Conservation (phyloP, 2,888 invertebrate species). For the Tachina lurida region DNA sequence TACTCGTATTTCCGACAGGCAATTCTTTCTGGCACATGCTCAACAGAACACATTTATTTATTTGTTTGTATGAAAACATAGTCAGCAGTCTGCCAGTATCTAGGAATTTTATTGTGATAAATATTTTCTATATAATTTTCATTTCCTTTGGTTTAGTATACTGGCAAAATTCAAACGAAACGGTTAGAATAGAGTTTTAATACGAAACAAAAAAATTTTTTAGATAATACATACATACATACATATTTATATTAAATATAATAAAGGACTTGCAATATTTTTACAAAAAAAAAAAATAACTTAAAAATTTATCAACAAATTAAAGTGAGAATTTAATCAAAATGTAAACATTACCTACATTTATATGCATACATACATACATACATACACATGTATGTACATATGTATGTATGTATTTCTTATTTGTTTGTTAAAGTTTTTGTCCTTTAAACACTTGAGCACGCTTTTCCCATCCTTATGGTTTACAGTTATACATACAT, state of each 20-base stretch:
- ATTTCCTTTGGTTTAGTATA: constrained; percentile 65
- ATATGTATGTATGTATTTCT: too few relatives aligned
- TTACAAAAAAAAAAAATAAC: not conserved
- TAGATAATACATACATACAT: not conserved
- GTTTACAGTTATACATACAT: not conserved
- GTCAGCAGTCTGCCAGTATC: constrained; percentile 31
- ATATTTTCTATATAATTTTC: constrained; percentile 60
- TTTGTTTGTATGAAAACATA: constrained; percentile 34
- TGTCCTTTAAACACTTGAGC: constrained; percentile 11
- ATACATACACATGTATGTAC: too few relatives aligned
- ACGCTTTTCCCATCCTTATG: not conserved
- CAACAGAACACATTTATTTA: constrained; percentile 50
- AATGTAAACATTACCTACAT: too few relatives aligned
- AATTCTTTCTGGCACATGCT: constrained; percentile 61
- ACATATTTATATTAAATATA: constrained; percentile 6
- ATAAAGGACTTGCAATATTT: not conserved
- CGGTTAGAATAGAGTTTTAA: constrained; percentile 33
- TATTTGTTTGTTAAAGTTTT: not conserved
- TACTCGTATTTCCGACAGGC: constrained; percentile 61
- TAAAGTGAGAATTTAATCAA: too few relatives aligned
- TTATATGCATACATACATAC: too few relatives aligned
- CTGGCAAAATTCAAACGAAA: constrained; percentile 50
- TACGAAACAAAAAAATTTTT: constrained; percentile 27
- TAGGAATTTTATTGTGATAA: constrained; percentile 41
- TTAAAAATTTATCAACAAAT: too few relatives aligned